phyloP scores from a whole-genome alignment of 2,113 vertebrate genomes.

The Sterrhoptilus dennistouni region DNA sequence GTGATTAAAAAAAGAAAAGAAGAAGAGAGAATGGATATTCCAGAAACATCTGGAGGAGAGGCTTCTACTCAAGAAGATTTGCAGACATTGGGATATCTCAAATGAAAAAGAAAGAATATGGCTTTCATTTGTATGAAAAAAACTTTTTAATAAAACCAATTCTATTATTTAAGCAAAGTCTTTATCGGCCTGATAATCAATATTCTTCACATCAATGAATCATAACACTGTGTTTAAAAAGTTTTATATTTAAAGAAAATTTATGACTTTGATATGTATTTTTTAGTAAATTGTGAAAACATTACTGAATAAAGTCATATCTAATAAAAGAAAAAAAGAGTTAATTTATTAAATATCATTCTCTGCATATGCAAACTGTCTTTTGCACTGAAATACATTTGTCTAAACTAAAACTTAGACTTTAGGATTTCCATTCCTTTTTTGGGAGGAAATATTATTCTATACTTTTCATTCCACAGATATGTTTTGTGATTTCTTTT shows the following conservation, averaged over 20 bases:
- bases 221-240: not conserved
- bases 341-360: not conserved
- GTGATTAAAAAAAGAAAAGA: not conserved
- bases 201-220: not conserved
- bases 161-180: not conserved
- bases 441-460: not conserved
- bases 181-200: not conserved
- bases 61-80: slow-evolving; percentile 24
- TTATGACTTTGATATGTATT: not conserved
- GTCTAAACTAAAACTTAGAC: not conserved
- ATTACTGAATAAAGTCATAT: not conserved
- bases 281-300: not conserved
- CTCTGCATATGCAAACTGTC: not conserved
- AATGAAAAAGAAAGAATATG: not conserved
- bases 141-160: not conserved
- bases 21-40: slow-evolving; percentile 37
- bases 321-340: not conserved
- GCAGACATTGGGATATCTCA: slow-evolving; percentile 47
- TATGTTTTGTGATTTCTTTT: not conserved
- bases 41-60: slow-evolving; percentile 68
- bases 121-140: slow-evolving; percentile 37
- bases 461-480: not conserved
- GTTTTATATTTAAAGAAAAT: not conserved
- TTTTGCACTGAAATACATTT: not conserved
- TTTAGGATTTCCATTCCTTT: not conserved